Evolutionary conservation across 2,888 invertebrate species (phyloP).

Genomic region (Ormyrus rosae): DNA sequence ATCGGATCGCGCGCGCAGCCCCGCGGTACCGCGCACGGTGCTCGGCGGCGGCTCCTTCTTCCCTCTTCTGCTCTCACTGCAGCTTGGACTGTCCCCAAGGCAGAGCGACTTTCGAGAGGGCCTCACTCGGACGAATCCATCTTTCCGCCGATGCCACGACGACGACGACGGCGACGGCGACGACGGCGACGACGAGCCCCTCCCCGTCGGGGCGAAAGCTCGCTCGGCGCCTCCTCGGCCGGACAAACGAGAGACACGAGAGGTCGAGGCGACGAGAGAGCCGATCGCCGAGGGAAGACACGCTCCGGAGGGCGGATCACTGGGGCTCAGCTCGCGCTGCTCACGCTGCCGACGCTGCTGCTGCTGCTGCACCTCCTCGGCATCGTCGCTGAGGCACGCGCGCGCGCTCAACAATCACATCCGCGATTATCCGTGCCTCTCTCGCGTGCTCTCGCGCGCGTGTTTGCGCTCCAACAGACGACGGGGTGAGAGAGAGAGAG

Average conservation of each 20-base stretch:
- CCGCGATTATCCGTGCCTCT: neutral
- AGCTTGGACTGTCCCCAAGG: neutral
- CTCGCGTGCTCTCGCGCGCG: neutral
- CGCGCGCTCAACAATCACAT: neutral
- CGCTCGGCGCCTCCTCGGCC: slow-evolving; percentile 1
- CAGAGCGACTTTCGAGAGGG: neutral
- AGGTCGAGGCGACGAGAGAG: neutral
- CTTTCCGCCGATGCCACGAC: slow-evolving; percentile 10
- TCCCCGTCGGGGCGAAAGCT: neutral
- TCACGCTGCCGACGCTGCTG: too few species aligned
- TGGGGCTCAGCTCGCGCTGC: too few species aligned
- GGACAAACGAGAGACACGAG: slow-evolving; percentile 23
- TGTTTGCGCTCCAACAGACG: neutral
- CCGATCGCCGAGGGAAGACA: too few species aligned
- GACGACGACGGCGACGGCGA: too few species aligned
- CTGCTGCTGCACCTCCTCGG: too few species aligned
- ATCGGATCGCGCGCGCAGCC: slow-evolving; percentile 54
- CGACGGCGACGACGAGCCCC: too few species aligned
- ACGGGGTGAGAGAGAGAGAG: neutral
- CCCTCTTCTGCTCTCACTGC: slow-evolving; percentile 7
- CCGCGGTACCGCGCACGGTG: slow-evolving; percentile 53
- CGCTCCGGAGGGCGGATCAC: too few species aligned
- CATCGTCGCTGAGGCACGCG: neutral
- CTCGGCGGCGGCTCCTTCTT: slow-evolving; percentile 11
- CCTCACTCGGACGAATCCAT: slow-evolving; percentile 58